A percentile compares a stretch with the other conserved stretches of the same genome.
Evolutionary conservation across 1,140 invertebrate genomes (phyloP).

Genomic region (Drosophila kikkawai): DNA sequence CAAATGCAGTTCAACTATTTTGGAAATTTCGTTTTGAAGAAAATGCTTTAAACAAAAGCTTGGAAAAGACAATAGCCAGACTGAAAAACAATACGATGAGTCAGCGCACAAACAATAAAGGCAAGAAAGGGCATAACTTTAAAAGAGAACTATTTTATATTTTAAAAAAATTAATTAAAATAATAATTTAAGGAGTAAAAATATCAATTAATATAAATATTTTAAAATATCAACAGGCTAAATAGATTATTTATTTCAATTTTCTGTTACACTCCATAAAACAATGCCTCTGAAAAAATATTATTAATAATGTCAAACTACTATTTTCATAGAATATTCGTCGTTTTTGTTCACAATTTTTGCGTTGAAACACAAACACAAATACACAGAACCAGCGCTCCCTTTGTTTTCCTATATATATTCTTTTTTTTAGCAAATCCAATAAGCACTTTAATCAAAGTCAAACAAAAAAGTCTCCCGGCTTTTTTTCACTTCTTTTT

Average conservation of each 20-base stretch:
- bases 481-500: slow-evolving; percentile 56
- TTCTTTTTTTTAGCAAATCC: slow-evolving; percentile 52
- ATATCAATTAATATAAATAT: not conserved
- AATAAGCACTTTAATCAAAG: slow-evolving; percentile 67
- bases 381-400: slow-evolving; percentile 12
- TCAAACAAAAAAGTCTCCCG: slow-evolving; percentile 34
- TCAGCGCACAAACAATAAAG: not conserved
- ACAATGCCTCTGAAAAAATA: not conserved
- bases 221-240: not conserved
- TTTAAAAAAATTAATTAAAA: not conserved
- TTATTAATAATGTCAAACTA: not conserved
- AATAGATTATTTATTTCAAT: too few relatives aligned
- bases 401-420: slow-evolving; percentile 11
- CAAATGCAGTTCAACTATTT: slow-evolving; percentile 21
- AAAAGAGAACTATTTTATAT: too few relatives aligned
- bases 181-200: not conserved
- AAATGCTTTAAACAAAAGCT: slow-evolving; percentile 33
- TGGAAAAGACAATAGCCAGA: slow-evolving; percentile 14
- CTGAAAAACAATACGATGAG: slow-evolving; percentile 13
- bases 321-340: not conserved
- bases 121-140: not conserved
- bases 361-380: not conserved
- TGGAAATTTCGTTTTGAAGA: not conserved
- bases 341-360: slow-evolving; percentile 1
- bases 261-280: not conserved